Evolutionary conservation across 2,888 invertebrate genomes (phyloP).

Genomic region (Leptinotarsa peninsularis): DNA sequence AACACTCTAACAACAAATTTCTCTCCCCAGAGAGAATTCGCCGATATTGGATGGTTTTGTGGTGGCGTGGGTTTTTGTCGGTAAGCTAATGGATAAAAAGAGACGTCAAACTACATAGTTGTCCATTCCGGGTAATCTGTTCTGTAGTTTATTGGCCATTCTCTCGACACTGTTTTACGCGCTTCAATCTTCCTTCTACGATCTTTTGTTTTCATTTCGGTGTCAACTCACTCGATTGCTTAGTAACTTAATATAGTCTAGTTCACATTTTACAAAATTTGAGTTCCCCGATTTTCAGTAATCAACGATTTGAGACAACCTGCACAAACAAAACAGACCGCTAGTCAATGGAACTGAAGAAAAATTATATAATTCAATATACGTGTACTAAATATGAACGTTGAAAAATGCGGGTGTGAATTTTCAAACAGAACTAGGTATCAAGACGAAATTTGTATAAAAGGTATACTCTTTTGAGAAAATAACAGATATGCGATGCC

Average conservation of each 20-base stretch:
- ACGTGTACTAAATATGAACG: too few species aligned
- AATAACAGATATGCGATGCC: too few species aligned
- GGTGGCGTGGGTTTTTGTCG: neutral
- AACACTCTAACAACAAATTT: neutral
- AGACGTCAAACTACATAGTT: slow-evolving; percentile 8
- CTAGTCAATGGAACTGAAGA: too few species aligned
- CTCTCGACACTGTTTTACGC: neutral
- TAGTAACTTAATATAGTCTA: neutral
- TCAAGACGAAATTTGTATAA: too few species aligned
- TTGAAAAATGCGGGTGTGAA: too few species aligned
- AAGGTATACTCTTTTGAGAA: too few species aligned
- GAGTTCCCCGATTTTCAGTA: too few species aligned
- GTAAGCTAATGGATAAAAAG: slow-evolving; percentile 1
- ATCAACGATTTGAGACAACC: too few species aligned
- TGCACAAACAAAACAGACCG: too few species aligned
- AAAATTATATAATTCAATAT: too few species aligned
- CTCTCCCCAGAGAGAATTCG: neutral
- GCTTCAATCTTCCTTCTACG: neutral
- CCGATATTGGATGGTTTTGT: slow-evolving; percentile 7
- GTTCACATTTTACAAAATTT: too few species aligned
- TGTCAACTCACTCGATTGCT: neutral
- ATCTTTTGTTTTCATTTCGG: slow-evolving; percentile 2
- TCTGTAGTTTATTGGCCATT: slow-evolving; percentile 4
- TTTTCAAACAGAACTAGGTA: too few species aligned
- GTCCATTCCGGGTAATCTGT: slow-evolving; percentile 9